A percentile compares a stretch with the other conserved stretches of the same genome.
phyloP scores from a whole-genome alignment of 1,140 invertebrate genomes.

The Neodiprion pinetum region DNA sequence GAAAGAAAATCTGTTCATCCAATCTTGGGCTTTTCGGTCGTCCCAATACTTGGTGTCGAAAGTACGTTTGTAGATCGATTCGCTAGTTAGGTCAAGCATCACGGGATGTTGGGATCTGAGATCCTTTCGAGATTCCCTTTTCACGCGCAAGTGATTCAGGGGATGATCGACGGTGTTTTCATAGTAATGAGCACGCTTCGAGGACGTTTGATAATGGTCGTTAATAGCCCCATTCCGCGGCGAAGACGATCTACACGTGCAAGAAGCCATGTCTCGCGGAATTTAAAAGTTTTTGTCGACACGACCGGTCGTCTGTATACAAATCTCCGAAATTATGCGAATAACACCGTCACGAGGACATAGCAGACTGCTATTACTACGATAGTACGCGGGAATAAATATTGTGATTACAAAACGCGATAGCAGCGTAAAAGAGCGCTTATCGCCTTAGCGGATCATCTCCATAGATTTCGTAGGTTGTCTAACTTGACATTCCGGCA shows the following conservation, averaged over 20 bases:
- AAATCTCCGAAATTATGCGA: no score
- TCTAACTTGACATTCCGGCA: no score
- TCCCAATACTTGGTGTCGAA: constrained; percentile 17
- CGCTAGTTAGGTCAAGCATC: background rate
- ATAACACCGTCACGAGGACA: no score
- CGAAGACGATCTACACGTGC: background rate
- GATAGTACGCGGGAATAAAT: no score
- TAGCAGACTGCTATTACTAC: no score
- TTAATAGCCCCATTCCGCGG: background rate
- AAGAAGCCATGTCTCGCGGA: background rate
- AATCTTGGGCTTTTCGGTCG: background rate
- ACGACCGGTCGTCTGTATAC: no score
- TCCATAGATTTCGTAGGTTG: no score
- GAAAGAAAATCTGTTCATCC: constrained; percentile 11
- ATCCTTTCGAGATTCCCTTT: constrained; percentile 11
- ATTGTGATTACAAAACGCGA: no score
- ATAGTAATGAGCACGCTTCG: constrained; percentile 11
- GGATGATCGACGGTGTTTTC: constrained; percentile 18
- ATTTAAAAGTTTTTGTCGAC: background rate
- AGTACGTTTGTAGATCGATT: constrained; percentile 1
- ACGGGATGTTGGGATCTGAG: constrained; percentile 13
- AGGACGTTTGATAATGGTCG: constrained; percentile 4
- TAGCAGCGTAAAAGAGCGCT: no score
- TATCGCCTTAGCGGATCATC: no score
- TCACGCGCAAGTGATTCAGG: constrained; percentile 10